Conservation (phyloP, 2,888 invertebrate species). For the Bombylius major region DNA sequence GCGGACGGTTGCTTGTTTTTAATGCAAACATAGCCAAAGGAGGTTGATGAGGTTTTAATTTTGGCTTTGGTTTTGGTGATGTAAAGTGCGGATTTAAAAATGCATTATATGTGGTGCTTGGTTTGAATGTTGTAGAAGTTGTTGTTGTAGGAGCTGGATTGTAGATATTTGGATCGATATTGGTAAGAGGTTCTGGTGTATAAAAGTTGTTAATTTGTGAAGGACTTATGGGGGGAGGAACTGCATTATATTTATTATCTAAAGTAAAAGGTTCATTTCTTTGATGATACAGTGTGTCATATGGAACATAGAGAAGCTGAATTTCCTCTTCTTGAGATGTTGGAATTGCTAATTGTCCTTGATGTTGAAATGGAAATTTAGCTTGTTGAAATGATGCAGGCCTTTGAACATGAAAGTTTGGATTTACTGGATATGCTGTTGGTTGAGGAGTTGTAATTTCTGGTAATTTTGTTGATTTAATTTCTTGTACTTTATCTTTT, state of each 20-base stretch:
- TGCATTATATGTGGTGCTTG: constrained; percentile 31
- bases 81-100: constrained; percentile 27
- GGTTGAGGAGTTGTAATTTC: constrained; percentile 15
- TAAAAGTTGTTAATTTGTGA: constrained; percentile 38
- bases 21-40: constrained; percentile 69
- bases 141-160: constrained; percentile 15
- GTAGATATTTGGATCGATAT: constrained; percentile 18
- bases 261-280: constrained; percentile 17
- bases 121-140: constrained; percentile 25
- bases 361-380: constrained; percentile 7
- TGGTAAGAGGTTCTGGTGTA: constrained; percentile 26
- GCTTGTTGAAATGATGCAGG: constrained; percentile 18
- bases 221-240: constrained; percentile 33
- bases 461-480: constrained; percentile 5
- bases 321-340: constrained; percentile 47
- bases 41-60: constrained; percentile 66
- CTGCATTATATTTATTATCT: constrained; percentile 23
- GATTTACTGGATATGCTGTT: background rate
- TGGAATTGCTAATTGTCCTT: background rate
- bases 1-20: constrained; percentile 26
- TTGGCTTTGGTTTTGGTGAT: constrained; percentile 46
- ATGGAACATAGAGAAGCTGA: constrained; percentile 68
- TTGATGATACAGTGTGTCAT: constrained; percentile 54
- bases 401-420: constrained; percentile 21
- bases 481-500: constrained; percentile 8